These are phyloP conservation scores for Taurulus bubalis DNA, from an alignment of 2,113 vertebrate species.

Conservation along the genomic window DNA sequence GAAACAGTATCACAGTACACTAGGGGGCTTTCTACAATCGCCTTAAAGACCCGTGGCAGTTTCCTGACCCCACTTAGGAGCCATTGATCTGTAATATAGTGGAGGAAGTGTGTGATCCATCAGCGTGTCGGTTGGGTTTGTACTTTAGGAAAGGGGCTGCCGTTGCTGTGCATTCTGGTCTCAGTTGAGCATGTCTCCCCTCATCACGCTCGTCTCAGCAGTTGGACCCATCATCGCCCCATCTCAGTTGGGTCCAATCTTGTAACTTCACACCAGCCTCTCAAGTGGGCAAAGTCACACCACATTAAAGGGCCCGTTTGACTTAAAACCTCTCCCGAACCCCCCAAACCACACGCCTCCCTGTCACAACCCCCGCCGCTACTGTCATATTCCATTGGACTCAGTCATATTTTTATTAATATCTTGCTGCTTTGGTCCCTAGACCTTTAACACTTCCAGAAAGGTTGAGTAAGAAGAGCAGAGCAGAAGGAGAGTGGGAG, in stretches of 20 bases:
- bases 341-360: slow-evolving; percentile 62
- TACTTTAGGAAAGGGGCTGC: slow-evolving; percentile 16
- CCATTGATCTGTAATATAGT: slow-evolving; percentile 38
- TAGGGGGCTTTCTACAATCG: background rate
- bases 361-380: slow-evolving; percentile 63
- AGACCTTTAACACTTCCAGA: slow-evolving; percentile 43
- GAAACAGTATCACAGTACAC: background rate
- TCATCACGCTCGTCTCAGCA: slow-evolving; percentile 44
- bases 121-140: slow-evolving; percentile 31
- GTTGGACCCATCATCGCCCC: slow-evolving; percentile 69
- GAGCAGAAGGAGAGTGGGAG: slow-evolving; percentile 12
- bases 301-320: slow-evolving; percentile 80
- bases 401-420: slow-evolving; percentile 73
- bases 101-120: slow-evolving; percentile 51
- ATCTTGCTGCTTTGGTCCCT: slow-evolving; percentile 36
- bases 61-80: slow-evolving; percentile 29
- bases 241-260: slow-evolving; percentile 70
- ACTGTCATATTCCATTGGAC: slow-evolving; percentile 75
- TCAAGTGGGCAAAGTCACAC: slow-evolving; percentile 81
- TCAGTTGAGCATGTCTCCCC: slow-evolving; percentile 55
- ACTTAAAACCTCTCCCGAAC: slow-evolving; percentile 61
- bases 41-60: slow-evolving; percentile 6
- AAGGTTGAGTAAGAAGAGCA: slow-evolving; percentile 37
- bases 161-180: slow-evolving; percentile 51
- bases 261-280: slow-evolving; percentile 80